phyloP scores from a whole-genome alignment of 2,113 vertebrate species.

The Tinamus guttatus region DNA sequence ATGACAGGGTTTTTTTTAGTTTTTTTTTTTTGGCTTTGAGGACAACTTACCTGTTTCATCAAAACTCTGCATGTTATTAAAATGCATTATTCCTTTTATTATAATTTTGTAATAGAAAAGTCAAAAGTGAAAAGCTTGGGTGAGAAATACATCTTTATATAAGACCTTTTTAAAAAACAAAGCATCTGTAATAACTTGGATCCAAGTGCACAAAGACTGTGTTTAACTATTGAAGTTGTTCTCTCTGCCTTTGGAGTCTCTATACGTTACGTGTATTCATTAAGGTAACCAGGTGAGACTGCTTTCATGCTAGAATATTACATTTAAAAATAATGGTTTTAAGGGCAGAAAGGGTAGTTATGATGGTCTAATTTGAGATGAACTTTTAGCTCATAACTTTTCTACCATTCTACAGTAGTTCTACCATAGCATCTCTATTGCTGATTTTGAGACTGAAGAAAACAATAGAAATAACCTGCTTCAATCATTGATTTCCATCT shows the following conservation, averaged over 20 bases:
- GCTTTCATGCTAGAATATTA: background rate
- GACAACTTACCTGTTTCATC: background rate
- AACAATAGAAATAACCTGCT: no score
- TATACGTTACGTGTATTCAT: no score
- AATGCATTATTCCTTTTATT: background rate
- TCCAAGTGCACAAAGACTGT: background rate
- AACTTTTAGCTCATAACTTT: no score
- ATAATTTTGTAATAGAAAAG: background rate
- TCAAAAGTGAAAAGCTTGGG: background rate
- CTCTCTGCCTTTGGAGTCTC: background rate
- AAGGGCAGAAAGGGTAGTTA: background rate
- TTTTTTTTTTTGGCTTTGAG: background rate
- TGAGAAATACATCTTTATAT: fast-evolving
- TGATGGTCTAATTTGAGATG: background rate
- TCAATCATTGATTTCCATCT: background rate
- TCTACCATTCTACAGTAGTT: no score
- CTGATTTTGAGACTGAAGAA: no score
- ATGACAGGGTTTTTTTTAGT: background rate
- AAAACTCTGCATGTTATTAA: background rate
- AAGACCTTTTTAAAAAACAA: background rate
- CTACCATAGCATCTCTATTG: no score
- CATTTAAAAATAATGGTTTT: background rate
- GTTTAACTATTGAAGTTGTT: background rate
- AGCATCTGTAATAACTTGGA: background rate
- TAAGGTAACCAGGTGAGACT: background rate